Conservation (phyloP, 1,140 invertebrate genomes). For the Sycophaga agraensis region DNA sequence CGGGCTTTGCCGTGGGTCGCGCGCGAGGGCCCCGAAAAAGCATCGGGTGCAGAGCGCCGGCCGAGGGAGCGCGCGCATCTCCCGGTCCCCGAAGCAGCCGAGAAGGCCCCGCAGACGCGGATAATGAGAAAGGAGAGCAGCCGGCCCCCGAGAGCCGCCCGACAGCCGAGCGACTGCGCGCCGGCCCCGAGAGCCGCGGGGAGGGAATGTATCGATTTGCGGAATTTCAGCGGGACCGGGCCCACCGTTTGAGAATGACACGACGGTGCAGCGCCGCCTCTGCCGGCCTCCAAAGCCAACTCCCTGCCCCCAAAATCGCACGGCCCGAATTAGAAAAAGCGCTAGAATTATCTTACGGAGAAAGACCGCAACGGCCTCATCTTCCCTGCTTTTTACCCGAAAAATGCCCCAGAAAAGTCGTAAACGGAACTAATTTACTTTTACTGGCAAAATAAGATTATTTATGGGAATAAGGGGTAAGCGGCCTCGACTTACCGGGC, state of each 20-base stretch:
- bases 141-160: background rate
- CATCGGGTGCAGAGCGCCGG: slow-evolving; percentile 8
- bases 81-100: slow-evolving; percentile 1
- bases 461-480: too few relatives aligned
- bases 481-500: too few relatives aligned
- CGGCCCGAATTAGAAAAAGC: slow-evolving; percentile 25
- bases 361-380: slow-evolving; percentile 17
- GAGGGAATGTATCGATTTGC: slow-evolving; percentile 21
- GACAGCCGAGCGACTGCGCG: too few relatives aligned
- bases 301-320: background rate
- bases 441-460: background rate
- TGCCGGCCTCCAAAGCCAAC: background rate
- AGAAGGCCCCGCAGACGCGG: slow-evolving; percentile 10
- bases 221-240: slow-evolving; percentile 16
- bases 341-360: slow-evolving; percentile 23
- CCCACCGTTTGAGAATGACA: slow-evolving; percentile 22
- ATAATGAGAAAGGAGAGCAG: slow-evolving; percentile 29
- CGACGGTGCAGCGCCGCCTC: background rate
- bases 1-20: background rate
- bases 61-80: background rate
- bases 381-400: background rate
- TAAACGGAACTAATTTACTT: slow-evolving; percentile 9
- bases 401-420: slow-evolving; percentile 9
- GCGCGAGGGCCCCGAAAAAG: background rate
- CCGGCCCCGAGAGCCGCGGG: too few relatives aligned